Evolutionary conservation across 2,888 invertebrate species (phyloP), one percentile per base, ranked within the genome.

Genomic region (Molorchus minor): DNA sequence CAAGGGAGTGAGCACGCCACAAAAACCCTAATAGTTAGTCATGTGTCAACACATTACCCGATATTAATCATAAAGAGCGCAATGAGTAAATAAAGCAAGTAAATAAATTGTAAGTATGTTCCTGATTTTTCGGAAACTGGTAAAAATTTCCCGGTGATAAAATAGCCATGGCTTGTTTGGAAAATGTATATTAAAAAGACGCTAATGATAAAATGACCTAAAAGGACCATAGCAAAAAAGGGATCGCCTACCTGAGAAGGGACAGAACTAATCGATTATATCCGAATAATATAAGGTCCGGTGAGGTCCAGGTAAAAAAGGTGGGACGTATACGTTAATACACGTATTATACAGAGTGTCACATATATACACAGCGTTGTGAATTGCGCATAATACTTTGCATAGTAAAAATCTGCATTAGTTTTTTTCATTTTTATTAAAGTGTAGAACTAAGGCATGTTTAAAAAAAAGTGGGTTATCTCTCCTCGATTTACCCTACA

Each of bases 1-100:
- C 78, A 79, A 75, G 79, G 80, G 80, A 79, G 80, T 79, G 80
- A 80, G 79, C 80, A 80, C 73, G 79, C 80, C 80, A 71, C 80
- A 80, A 77, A 78, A 77, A 75, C 80, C 79, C 79, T 79, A 80
- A 79, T 80, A 78, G 77, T 77, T 61, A 77, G 75, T 78, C 75
- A 77, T 75, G 77, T 81, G 81, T 81, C 81, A 81, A 81, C 81
- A 81, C 81, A 81, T 77, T 73, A 70, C 77, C 62, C 62, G 80
- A 81, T 80, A 81, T 81, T 79, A 81, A 81, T 81, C 80, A 81
- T 79, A 77, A 56, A 65, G 49, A 59, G 66, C 44, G 36, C 13
- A 13, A 21, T 10, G 43, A 51, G 30, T 45, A 45, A 44, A 51
- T 60, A 64, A 64, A 63, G 51, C 56, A 29, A 44, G 20, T 19